Percentiles rank a stretch among this genome's conserved stretches.
These are phyloP conservation scores for Calycopis cecrops DNA, from an alignment of 1,140 invertebrate genomes.

Conservation along the genomic window DNA sequence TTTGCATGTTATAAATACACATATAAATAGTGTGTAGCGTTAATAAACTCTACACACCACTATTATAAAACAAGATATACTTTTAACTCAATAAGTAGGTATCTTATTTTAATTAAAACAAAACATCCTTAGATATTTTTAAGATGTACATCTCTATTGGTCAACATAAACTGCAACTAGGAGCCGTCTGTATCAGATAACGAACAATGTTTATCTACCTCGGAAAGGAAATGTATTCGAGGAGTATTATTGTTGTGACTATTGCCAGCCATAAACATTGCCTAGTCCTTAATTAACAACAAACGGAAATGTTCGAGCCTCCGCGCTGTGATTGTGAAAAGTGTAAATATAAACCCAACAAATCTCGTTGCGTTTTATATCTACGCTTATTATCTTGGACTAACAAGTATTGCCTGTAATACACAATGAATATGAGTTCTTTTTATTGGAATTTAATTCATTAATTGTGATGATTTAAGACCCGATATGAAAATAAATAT, in stretches of 20 bases:
- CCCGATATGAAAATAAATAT: too few relatives aligned
- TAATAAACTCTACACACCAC: too few relatives aligned
- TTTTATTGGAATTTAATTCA: too few relatives aligned
- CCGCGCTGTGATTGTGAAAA: slow-evolving; percentile 16
- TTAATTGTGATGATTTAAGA: too few relatives aligned
- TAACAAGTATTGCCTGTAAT: too few relatives aligned
- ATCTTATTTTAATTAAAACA: slow-evolving; percentile 59
- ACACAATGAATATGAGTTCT: too few relatives aligned
- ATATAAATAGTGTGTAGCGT: too few relatives aligned
- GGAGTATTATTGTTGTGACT: slow-evolving; percentile 66
- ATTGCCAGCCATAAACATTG: slow-evolving; percentile 57
- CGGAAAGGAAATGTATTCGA: slow-evolving; percentile 54
- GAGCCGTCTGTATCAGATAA: slow-evolving; percentile 55
- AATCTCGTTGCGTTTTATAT: too few relatives aligned
- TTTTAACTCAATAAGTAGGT: slow-evolving; percentile 4
- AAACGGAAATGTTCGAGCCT: slow-evolving; percentile 40
- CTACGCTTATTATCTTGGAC: too few relatives aligned
- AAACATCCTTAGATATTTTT: slow-evolving; percentile 26
- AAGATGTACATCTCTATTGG: too few relatives aligned
- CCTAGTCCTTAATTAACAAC: slow-evolving; percentile 57
- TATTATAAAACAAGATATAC: too few relatives aligned
- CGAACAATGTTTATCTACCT: slow-evolving; percentile 33
- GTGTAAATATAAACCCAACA: neutral
- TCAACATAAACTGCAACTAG: slow-evolving; percentile 21
- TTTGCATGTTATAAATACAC: too few relatives aligned